Conservation (phyloP, 2,797 vertebrate genomes). For the Euphonia xanthogaster region DNA sequence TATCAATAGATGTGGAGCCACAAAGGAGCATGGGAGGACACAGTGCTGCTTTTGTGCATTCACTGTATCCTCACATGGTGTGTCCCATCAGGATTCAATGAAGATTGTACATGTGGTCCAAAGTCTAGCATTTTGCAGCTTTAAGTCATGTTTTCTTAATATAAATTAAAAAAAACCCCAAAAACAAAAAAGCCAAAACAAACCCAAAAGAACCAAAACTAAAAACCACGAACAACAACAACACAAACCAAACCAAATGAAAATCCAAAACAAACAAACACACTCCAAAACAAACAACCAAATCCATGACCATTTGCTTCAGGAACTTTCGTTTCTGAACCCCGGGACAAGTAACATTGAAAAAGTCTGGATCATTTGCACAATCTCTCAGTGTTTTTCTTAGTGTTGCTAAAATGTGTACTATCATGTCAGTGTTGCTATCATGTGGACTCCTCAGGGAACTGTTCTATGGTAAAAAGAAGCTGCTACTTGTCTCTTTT, state of each 20-base stretch:
- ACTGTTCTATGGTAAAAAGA: not conserved
- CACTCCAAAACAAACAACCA: rapidly evolving
- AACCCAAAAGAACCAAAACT: not conserved
- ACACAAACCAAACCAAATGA: not conserved
- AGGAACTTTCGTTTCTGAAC: not conserved
- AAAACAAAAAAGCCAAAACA: not conserved
- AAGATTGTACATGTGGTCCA: not conserved
- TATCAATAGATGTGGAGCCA: not conserved
- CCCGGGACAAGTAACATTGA: not conserved
- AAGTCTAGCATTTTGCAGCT: not conserved
- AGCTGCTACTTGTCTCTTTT: not conserved
- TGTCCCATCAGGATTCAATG: not conserved
- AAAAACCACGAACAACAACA: not conserved
- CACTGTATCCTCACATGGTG: not conserved
- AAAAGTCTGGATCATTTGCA: not conserved
- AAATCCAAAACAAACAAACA: not conserved
- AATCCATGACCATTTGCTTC: not conserved
- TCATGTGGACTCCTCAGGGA: not conserved
- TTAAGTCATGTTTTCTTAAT: not conserved
- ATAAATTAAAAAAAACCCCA: not conserved
- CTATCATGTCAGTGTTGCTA: not conserved
- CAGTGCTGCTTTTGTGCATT: not conserved
- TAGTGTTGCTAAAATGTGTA: not conserved
- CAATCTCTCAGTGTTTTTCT: not conserved
- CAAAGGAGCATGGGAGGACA: not conserved